Conservation (phyloP, 2,113 vertebrate genomes). For the Lutjanus erythropterus region DNA sequence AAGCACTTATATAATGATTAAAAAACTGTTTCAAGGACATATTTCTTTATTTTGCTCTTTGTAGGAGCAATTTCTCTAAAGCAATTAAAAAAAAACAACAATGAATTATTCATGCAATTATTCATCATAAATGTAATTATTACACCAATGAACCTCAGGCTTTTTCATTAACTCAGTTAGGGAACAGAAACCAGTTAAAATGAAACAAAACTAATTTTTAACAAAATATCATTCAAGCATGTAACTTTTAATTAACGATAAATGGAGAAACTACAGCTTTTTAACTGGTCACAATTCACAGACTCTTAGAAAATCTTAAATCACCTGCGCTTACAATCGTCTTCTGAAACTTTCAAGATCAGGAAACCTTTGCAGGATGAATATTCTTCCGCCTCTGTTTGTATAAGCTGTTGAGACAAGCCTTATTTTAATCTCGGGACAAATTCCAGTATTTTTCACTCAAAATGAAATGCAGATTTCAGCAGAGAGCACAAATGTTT, state of each 20-base stretch:
- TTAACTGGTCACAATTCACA: neutral
- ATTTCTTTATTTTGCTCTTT: constrained; percentile 7
- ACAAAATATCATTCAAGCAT: constrained; percentile 26
- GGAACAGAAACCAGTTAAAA: constrained; percentile 11
- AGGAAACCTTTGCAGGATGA: neutral
- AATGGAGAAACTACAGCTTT: neutral
- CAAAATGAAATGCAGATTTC: neutral
- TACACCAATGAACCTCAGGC: constrained; percentile 36
- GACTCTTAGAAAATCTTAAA: neutral
- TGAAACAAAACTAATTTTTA: constrained; percentile 19
- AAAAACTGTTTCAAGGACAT: constrained; percentile 8
- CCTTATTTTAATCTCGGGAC: neutral
- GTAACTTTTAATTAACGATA: constrained; percentile 36
- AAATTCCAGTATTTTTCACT: neutral
- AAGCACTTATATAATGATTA: neutral
- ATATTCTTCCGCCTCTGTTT: neutral
- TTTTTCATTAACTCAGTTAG: constrained; percentile 32
- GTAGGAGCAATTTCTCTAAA: constrained; percentile 13
- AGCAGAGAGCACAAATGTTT: too few relatives aligned
- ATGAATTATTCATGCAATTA: constrained; percentile 71
- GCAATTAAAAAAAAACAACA: constrained; percentile 32
- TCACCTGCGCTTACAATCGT: neutral
- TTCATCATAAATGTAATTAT: constrained; percentile 60
- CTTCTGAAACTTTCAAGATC: neutral
- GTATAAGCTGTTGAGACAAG: neutral